Evolutionary conservation across 2,888 invertebrate species (phyloP), one percentile per base, ranked within the genome.

Genomic region (Amphimallon solstitiale): DNA sequence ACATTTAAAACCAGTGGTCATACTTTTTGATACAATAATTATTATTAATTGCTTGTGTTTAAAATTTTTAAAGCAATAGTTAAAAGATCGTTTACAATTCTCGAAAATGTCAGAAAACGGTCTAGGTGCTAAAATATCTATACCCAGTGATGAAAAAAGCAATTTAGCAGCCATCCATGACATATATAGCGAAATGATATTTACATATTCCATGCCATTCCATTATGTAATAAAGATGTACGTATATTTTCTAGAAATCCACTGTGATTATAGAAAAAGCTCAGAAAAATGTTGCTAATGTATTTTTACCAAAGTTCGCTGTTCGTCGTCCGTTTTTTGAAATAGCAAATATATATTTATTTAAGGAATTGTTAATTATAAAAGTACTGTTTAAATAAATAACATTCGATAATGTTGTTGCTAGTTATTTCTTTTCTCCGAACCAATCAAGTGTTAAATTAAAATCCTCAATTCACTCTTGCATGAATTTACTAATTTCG

Each of bases 311-410:
- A 54, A 54, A 46, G 46, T 62, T 67, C 71, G 78, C 78, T 78
- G 78, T 78, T 78, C 77, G 76, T 78, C 75, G 75, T 79, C 79
- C 78, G 77, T 77, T 77, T 59, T 45, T 74, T 73, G 71, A 74
- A 74, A 66, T 75, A 74, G 76, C 73, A 74, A 75, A 76, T 77
- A 76, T 77, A 78, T 79, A 78, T 79, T 79, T 79, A 77, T 78
- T 74, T 78, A 78, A 77, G 70, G 67, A 75, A 70, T 77, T 77
- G 77, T 78, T 78, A 77, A 76, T 65, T 61, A 68, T 66, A 34
- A 48, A 49, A 64, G 56, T 56, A 65, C 56, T 59, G 65, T 60
- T 63, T 62, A 23, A 65, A 65, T 56, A 56, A 65, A 65, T 56
- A 59, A 65, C 35, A 48, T 14, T 48, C 15, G 21, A 64, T 45